Percentiles rank a stretch among this genome's conserved stretches.
These are phyloP conservation scores for Brienomyrus longianalis DNA, from an alignment of 2,113 vertebrate species.

Conservation along the genomic window DNA sequence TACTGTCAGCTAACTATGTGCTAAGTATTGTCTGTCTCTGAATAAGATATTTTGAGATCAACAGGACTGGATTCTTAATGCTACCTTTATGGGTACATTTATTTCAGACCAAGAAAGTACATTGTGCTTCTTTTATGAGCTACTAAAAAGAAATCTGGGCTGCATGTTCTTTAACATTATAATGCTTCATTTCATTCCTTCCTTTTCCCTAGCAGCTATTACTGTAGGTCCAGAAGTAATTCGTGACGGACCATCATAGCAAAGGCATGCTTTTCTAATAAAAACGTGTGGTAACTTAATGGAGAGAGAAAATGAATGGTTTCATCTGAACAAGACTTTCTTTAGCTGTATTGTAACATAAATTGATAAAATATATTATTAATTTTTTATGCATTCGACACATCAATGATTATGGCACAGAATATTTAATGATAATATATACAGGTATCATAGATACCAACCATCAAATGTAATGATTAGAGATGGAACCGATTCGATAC, in stretches of 20 bases:
- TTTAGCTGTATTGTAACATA: neutral
- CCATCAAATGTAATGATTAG: neutral
- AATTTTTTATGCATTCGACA: neutral
- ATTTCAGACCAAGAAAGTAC: constrained; percentile 60
- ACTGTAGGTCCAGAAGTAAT: constrained; percentile 95
- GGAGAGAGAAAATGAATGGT: constrained; percentile 55
- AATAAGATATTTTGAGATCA: constrained; percentile 78
- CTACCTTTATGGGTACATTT: constrained; percentile 77
- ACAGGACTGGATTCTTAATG: constrained; percentile 73
- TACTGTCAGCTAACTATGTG: constrained; percentile 90
- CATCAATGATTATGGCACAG: neutral
- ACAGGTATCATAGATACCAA: neutral
- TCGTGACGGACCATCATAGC: constrained; percentile 97
- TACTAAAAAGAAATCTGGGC: constrained; percentile 81
- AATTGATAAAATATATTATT: neutral
- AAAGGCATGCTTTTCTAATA: constrained; percentile 91
- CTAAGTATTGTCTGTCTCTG: constrained; percentile 70
- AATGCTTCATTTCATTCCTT: constrained; percentile 97
- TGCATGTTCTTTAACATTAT: constrained; percentile 95
- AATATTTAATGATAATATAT: neutral
- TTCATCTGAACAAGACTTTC: constrained; percentile 47
- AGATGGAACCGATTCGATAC: neutral
- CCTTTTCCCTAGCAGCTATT: constrained; percentile 89
- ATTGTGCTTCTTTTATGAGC: constrained; percentile 31
- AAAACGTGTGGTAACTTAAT: constrained; percentile 80